phyloP scores from a whole-genome alignment of 2,888 invertebrate genomes.

The Cepaea hortensis region DNA sequence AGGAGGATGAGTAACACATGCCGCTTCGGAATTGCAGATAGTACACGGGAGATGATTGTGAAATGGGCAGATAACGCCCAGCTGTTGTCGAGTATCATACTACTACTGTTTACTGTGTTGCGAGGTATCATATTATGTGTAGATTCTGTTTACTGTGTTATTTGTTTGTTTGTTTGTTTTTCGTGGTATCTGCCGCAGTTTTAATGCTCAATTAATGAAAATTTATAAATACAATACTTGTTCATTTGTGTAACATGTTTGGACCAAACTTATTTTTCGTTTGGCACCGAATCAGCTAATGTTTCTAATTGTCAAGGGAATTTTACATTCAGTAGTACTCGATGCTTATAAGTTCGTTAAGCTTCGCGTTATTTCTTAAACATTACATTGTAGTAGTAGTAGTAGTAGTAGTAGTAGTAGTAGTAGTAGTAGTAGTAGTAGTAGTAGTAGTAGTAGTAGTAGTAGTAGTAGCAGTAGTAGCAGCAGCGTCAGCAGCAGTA shows the following conservation, averaged over 20 bases:
- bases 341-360: too few relatives aligned
- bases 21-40: background rate
- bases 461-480: background rate
- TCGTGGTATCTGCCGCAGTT: too few relatives aligned
- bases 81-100: background rate
- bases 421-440: background rate
- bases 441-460: background rate
- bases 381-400: too few relatives aligned
- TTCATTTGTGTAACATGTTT: too few relatives aligned
- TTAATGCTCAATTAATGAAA: too few relatives aligned
- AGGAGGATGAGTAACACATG: conserved; percentile 13
- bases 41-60: background rate
- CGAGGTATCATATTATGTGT: background rate
- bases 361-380: too few relatives aligned
- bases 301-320: too few relatives aligned
- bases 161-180: too few relatives aligned
- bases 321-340: too few relatives aligned
- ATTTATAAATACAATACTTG: too few relatives aligned
- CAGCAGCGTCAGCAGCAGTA: background rate
- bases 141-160: background rate
- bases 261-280: too few relatives aligned
- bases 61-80: background rate
- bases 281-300: too few relatives aligned
- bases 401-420: background rate
- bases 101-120: background rate